Conservation (phyloP, 2,888 invertebrate genomes). For the Aspidiotus rigidus region DNA sequence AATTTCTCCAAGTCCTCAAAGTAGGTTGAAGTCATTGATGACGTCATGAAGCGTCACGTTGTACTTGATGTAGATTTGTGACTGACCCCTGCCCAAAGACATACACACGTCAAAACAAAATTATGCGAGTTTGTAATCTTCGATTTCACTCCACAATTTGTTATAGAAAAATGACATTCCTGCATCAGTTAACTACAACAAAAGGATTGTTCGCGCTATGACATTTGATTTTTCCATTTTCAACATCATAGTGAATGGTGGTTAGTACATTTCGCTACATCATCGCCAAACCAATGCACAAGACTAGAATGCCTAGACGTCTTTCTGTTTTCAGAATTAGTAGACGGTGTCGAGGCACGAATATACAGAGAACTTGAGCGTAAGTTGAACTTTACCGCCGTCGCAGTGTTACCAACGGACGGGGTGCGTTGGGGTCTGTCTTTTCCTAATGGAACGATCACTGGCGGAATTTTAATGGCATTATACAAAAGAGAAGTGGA, state of each 20-base stretch:
- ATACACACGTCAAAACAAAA: too few species aligned
- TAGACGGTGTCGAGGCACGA: conserved; percentile 35
- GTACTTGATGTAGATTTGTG: too few species aligned
- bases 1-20: too few species aligned
- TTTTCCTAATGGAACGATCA: conserved; percentile 31
- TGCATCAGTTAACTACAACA: not conserved
- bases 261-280: not conserved
- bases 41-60: too few species aligned
- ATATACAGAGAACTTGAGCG: conserved; percentile 35
- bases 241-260: not conserved
- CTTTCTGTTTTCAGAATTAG: conserved; percentile 18
- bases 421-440: conserved; percentile 35
- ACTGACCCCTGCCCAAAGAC: too few species aligned
- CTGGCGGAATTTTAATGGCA: conserved; percentile 33
- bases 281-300: too few species aligned
- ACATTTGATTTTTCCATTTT: conserved; percentile 20
- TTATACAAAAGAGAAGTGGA: conserved; percentile 27
- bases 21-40: too few species aligned
- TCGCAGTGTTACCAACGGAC: conserved; percentile 21
- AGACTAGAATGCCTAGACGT: too few species aligned
- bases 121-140: too few species aligned
- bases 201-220: not conserved
- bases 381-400: conserved; percentile 33
- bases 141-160: too few species aligned
- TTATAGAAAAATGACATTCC: not conserved